Base-by-base conservation (phyloP, 2,797 vertebrate species). In the Artibeus lituratus region DNA sequence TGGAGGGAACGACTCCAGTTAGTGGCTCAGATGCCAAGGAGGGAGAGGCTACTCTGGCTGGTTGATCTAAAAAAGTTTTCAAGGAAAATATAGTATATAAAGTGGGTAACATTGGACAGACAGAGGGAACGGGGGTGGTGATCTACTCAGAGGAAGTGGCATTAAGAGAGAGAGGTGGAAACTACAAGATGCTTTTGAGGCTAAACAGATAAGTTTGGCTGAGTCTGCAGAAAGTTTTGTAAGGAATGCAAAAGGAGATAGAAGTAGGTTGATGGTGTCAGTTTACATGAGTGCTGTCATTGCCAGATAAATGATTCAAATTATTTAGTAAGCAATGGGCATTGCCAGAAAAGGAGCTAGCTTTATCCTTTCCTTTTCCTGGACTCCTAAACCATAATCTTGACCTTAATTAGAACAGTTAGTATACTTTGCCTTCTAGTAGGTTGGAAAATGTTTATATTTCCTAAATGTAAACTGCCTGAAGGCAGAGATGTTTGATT, bases 321-420 rank as follows among this genome's bases (percentile, higher is more conserved):
- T 59, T 85, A 73, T 92, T 96, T 94, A 73, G 51, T 93, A 81
- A 91, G 47, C n/a, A 59, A 37, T 84, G 49, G 42, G 2, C 18
- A 67, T 85, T 53, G 47, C 39, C 44, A 87, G 42, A 87, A 92
- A 95, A 87, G 6, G 42, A 77, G 47, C 19, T 32, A n/a, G 11
- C n/a, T 69, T 93, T 72, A 47, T 53, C 6, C 5, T 87, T 87
- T 92, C 24, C 78, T 88, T 96, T 74, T 15, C 69, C 32, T 73
- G 29, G 10, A 81, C 21, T 55, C 32, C 65, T 57, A 74, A 80
- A 22, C 69, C 32, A 47, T 69, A 51, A 91, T 78, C 62, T 85
- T 81, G 42, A 91, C 74, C 53, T 91, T 81, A 77, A 83, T 85
- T 90, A 57, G 32, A 92, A 86, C 7, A 62, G 16, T 91, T 91